Evolutionary conservation across 2,113 vertebrate genomes (phyloP), one percentile per base, ranked within the genome.

Genomic region (Chloropsis hardwickii): DNA sequence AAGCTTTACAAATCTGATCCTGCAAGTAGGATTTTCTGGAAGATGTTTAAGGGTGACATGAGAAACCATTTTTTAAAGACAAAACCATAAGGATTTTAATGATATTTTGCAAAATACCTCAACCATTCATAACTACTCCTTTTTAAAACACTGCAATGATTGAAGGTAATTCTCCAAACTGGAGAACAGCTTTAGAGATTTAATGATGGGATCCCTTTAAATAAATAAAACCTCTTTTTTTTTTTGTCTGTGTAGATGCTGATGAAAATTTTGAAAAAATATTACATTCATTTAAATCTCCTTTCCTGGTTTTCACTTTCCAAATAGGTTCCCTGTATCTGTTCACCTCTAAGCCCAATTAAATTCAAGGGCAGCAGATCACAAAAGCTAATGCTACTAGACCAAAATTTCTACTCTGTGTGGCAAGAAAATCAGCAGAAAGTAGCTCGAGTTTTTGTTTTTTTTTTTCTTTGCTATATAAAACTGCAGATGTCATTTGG

Each of bases 281-380:
- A 51, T 39, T 74, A 8, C 47, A 44, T 67, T 88, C 51, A 39
- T 70, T 88, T 93, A 83, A 69, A 86, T 58, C 22, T 80, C 40
- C 19, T 79, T 88, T 39, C 18, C 29, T 44, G 61, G 29, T 65
- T 87, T 74, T 76, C 4, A 5, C 9, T 76, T 72, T 79, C 39
- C 69, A 64, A 83, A 73, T 50, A 67, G 24, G 31, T 78, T 86
- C 54, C 54, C 28, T 83, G 2, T 51, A 44, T 73, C 54, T 66
- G 31, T 74, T 93, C 64, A 81, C 60, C 57, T 92, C 31, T 86
- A 81, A 94, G 64, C 14, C 61, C 4, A 80, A 93, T 81, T 83
- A 78, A 90, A 92, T 88, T 87, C 60, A 83, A 78, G 77, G 81
- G 44, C 60, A 90, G 77, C 33, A 90, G 76, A 90, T 90, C 74